Base-by-base conservation (phyloP, 2,888 invertebrate species). In the Ophioninae sp. region DNA sequence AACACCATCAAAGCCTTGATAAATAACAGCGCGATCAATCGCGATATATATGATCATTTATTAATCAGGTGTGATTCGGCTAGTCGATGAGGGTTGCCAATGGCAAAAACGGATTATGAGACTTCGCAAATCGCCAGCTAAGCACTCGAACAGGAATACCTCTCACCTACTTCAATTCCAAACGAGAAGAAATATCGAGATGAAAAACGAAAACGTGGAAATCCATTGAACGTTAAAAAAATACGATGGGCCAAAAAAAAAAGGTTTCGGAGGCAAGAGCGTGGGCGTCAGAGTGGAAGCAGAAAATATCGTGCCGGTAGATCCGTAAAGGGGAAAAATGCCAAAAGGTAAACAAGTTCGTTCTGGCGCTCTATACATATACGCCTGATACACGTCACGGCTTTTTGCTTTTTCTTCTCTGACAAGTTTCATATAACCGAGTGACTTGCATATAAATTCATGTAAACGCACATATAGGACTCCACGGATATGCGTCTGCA, bases 341-440 rank as follows among this genome's bases (percentile, higher is more conserved):
- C 75, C 13, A 62, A 62, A 69, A 44, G 50, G 20, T 83, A 79
- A 83, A 79, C 62, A 78, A 65, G 74, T 75, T 75, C 65, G 17
- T 7, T 17, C 23, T 61, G 17, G 20, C 30, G 8, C 69, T n/a
- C n/a, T 50, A 61, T 41, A 57, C 21, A 39, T 41, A 21, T 21
- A 41, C 23, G 59, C 21, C 21, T 50, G 68, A 82, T 79, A 79
- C 68, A 64, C 56, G 61, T 62, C 44, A 69, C 21, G 37, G 50
- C 64, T 78, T 44, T 30, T 37, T 56, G 56, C 79, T 67, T 70
- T 81, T 86, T 75, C 59, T 67, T 50, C 56, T 44, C 59, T 57
- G 70, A 62, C 73, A 67, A 74, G 83, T 88, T 88, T 85, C 86
- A 87, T 88, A 83, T 87, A 88, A 85, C 82, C 84, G 78, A 84